Conservation (phyloP, 1,140 invertebrate genomes). For the Dinoponera quadriceps region DNA sequence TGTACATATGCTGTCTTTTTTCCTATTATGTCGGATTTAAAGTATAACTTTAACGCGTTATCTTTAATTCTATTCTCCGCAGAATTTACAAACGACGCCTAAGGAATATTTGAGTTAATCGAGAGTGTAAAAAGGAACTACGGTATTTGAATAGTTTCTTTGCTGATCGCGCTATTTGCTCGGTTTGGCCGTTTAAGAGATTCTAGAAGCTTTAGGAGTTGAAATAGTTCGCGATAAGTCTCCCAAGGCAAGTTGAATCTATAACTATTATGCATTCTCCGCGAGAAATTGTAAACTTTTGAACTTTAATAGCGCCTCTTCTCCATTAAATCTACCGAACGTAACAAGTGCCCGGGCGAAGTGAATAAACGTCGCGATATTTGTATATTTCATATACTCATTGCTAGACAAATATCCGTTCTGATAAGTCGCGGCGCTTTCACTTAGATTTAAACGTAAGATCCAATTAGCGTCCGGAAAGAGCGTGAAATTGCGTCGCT, state of each 20-base stretch:
- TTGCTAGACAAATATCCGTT: conserved; percentile 20
- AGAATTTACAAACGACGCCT: neutral
- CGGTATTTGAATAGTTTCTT: neutral
- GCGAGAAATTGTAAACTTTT: conserved; percentile 30
- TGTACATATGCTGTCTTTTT: no score
- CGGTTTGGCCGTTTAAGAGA: neutral
- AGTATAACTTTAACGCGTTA: neutral
- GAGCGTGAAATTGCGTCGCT: conserved; percentile 6
- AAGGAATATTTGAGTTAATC: neutral
- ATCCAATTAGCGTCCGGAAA: conserved; percentile 42
- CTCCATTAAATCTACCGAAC: conserved; percentile 18
- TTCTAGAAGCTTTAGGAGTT: conserved; percentile 11
- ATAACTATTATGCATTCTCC: conserved; percentile 46
- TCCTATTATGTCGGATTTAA: neutral
- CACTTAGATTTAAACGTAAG: conserved; percentile 18
- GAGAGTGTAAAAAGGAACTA: neutral
- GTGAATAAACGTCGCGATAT: conserved; percentile 27
- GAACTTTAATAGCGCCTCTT: conserved; percentile 32
- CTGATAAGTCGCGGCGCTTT: conserved; percentile 23
- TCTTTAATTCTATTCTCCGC: conserved; percentile 6
- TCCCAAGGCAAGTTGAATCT: conserved; percentile 4
- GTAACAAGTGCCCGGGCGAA: conserved; percentile 1
- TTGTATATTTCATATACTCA: conserved; percentile 21
- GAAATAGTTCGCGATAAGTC: conserved; percentile 36
- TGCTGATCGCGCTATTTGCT: neutral